These are phyloP conservation scores for Cladopsammia gracilis DNA, from an alignment of 64 coral and sea anemone species.

Conservation along the genomic window DNA sequence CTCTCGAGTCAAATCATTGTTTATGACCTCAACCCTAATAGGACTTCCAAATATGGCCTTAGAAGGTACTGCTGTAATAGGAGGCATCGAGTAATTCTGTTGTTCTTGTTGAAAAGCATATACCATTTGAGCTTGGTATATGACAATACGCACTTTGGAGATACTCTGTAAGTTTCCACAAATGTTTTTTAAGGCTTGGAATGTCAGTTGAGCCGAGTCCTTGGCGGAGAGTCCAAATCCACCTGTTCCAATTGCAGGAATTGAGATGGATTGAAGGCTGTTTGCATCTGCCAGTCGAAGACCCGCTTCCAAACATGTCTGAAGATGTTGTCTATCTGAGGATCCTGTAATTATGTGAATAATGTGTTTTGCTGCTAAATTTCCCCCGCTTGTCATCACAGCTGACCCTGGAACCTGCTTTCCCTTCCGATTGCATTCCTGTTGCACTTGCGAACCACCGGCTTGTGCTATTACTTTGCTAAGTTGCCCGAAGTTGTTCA, in stretches of 20 bases:
- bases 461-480: background rate
- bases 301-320: conserved; percentile 13
- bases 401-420: conserved; percentile 9
- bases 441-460: background rate
- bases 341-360: conserved; percentile 27
- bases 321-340: background rate
- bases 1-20: conserved; percentile 24
- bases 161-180: background rate
- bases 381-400: conserved; percentile 28
- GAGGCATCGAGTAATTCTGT: background rate
- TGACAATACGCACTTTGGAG: background rate
- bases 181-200: conserved; percentile 20
- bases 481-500: background rate
- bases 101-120: conserved; percentile 19
- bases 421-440: conserved; percentile 15
- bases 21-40: background rate
- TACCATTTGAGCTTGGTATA: background rate
- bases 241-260: conserved; percentile 51
- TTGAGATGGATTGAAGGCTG: conserved; percentile 2
- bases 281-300: conserved; percentile 12
- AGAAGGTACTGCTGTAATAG: background rate
- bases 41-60: background rate
- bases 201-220: conserved; percentile 1
- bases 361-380: conserved; percentile 16
- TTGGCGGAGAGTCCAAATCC: background rate